Percentiles rank a stretch among this genome's conserved stretches.
Evolutionary conservation across 2,888 invertebrate genomes (phyloP).

Genomic region (Xylophagus ater): DNA sequence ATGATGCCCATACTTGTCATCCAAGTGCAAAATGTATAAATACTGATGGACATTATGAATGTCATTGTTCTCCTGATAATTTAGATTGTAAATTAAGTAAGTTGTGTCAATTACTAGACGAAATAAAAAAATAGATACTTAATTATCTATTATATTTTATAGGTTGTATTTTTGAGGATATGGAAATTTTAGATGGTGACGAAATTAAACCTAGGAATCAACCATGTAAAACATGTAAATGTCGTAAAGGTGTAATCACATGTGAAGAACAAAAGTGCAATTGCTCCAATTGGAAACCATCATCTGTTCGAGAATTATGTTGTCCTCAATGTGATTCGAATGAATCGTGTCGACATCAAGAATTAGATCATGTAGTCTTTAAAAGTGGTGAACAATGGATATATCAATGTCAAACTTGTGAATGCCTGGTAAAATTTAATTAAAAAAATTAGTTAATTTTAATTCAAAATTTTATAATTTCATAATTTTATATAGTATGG

Average conservation of each 20-base stretch:
- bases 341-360: conserved; percentile 67
- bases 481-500: conserved; percentile 48
- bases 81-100: conserved; percentile 54
- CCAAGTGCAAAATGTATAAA: conserved; percentile 67
- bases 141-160: too few species aligned
- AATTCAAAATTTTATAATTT: too few species aligned
- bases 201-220: conserved; percentile 41
- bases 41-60: conserved; percentile 66
- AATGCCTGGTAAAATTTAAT: conserved; percentile 59
- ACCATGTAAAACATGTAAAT: conserved; percentile 42
- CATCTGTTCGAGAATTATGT: conserved; percentile 48
- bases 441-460: too few species aligned
- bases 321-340: conserved; percentile 72
- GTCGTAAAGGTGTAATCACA: conserved; percentile 49
- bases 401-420: conserved; percentile 85
- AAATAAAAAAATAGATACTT: too few species aligned
- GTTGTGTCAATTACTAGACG: too few species aligned
- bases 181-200: conserved; percentile 50
- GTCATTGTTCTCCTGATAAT: conserved; percentile 51
- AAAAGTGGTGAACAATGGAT: conserved; percentile 79
- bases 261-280: conserved; percentile 61
- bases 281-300: conserved; percentile 39
- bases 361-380: conserved; percentile 61
- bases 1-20: conserved; percentile 69
- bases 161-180: conserved; percentile 65